Conservation (phyloP, 2,888 invertebrate genomes). For the Caenorhabditis japonica region DNA sequence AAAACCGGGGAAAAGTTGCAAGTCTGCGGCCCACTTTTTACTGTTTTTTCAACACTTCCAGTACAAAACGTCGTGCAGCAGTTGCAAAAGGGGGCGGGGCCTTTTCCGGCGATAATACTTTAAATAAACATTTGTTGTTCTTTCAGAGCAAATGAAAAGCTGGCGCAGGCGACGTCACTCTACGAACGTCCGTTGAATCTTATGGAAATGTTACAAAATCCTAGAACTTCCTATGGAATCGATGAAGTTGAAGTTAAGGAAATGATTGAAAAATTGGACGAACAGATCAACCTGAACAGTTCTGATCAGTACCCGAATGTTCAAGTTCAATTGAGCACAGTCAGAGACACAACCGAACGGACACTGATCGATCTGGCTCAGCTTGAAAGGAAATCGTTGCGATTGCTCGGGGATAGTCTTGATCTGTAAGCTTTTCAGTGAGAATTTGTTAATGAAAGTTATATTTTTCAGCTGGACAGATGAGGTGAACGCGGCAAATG, state of each 20-base stretch:
- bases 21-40: no score
- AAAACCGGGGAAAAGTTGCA: no score
- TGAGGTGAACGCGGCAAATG: conserved; percentile 34
- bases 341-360: conserved; percentile 22
- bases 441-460: neutral
- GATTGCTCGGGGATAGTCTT: conserved; percentile 13
- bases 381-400: conserved; percentile 15
- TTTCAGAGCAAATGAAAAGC: neutral
- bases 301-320: conserved; percentile 42
- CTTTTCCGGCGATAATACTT: neutral
- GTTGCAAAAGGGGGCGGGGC: no score
- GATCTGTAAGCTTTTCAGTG: conserved; percentile 27
- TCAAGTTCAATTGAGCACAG: conserved; percentile 27
- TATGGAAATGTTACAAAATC: conserved; percentile 2
- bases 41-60: no score
- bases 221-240: conserved; percentile 2
- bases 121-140: neutral
- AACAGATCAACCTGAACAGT: conserved; percentile 32
- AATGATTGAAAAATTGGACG: conserved; percentile 2
- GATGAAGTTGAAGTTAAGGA: conserved; percentile 15
- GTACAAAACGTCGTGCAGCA: no score
- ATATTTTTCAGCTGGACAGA: conserved; percentile 30
- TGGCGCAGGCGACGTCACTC: neutral
- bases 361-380: conserved; percentile 5
- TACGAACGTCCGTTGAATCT: conserved; percentile 1